Percentiles rank a stretch among this genome's conserved stretches.
Conservation (phyloP, 2,888 invertebrate species). For the Melieria picta region DNA sequence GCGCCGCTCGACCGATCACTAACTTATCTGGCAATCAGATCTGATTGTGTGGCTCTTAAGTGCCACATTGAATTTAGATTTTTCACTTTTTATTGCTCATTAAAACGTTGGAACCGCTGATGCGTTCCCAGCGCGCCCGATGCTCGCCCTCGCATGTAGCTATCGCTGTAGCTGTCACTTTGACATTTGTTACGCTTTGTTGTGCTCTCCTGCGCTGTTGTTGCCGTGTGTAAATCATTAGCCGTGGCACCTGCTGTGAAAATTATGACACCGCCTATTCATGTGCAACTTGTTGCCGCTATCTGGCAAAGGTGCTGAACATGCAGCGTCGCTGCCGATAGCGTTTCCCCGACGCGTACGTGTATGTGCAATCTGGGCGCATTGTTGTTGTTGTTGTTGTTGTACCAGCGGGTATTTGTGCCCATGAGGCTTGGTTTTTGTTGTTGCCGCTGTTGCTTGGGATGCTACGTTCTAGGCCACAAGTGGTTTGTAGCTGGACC, state of each 20-base stretch:
- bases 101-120: slow-evolving; percentile 21
- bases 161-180: slow-evolving; percentile 35
- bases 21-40: slow-evolving; percentile 27
- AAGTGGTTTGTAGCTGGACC: too few species aligned
- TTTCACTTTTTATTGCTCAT: slow-evolving; percentile 47
- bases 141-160: slow-evolving; percentile 11
- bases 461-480: too few species aligned
- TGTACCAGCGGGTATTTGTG: not conserved
- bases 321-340: slow-evolving; percentile 46
- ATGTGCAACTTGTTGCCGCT: slow-evolving; percentile 57
- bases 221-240: slow-evolving; percentile 54
- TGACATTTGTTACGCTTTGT: slow-evolving; percentile 32
- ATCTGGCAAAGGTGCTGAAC: slow-evolving; percentile 57
- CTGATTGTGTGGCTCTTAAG: slow-evolving; percentile 42
- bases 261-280: slow-evolving; percentile 64
- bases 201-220: slow-evolving; percentile 23
- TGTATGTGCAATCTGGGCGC: too few species aligned
- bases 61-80: slow-evolving; percentile 54
- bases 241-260: slow-evolving; percentile 63
- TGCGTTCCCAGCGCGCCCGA: not conserved
- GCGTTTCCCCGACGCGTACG: too few species aligned
- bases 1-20: slow-evolving; percentile 2
- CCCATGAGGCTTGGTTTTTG: too few species aligned
- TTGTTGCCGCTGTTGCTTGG: too few species aligned
- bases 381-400: too few species aligned